phyloP scores from a whole-genome alignment of 2,113 vertebrate genomes.

The Xenopus tropicalis region DNA sequence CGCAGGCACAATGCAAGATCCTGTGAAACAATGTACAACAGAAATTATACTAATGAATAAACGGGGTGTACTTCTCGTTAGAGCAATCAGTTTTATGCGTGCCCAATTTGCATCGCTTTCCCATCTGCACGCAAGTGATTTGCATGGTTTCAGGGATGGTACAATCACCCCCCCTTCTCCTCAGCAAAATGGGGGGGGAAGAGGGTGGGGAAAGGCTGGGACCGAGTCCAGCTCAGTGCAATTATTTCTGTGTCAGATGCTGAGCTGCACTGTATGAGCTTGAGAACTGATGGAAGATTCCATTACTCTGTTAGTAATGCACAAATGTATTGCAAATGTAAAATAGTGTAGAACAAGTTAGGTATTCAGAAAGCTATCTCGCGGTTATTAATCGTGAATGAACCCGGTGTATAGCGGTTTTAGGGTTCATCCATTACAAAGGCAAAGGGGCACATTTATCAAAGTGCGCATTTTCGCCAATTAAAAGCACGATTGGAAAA shows the following conservation, averaged over 20 bases:
- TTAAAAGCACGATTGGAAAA: no score
- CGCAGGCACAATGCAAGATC: conserved; percentile 30
- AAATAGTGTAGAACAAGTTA: no score
- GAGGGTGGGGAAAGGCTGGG: conserved; percentile 24
- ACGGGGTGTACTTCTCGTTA: conserved; percentile 39
- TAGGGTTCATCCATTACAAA: no score
- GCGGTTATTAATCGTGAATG: no score
- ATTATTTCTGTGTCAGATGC: conserved; percentile 32
- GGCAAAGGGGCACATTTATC: no score
- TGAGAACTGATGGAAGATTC: no score
- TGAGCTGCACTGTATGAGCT: neutral
- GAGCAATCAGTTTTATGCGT: conserved; percentile 31
- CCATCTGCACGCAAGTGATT: conserved; percentile 15
- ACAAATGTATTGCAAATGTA: no score
- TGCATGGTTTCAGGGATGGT: conserved; percentile 20
- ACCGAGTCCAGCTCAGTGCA: conserved; percentile 25
- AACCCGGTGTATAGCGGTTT: no score
- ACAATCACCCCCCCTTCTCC: conserved; percentile 12
- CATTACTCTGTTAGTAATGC: no score
- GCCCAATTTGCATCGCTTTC: conserved; percentile 36
- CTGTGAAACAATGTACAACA: conserved; percentile 42
- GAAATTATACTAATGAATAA: conserved; percentile 45
- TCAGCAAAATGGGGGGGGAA: conserved; percentile 19
- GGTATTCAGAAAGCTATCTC: no score
- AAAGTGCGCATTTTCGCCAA: no score